Evolutionary conservation across 2,797 vertebrate genomes (phyloP).

Genomic region (Eupleurogrammus muticus): DNA sequence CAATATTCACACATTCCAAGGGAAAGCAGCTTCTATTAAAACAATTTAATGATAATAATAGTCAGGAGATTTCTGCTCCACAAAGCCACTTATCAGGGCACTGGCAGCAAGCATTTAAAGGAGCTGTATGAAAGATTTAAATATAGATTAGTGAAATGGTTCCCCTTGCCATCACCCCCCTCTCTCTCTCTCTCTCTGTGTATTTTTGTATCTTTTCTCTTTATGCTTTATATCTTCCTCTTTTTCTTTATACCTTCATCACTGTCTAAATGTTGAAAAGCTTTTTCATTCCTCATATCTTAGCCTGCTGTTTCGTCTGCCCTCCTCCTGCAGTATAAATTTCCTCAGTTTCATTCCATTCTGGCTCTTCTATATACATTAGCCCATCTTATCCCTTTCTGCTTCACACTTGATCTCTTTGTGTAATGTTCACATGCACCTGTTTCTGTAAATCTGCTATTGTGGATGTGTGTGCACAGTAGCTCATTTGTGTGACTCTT

Average conservation of each 20-base stretch:
- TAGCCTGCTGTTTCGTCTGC: conserved; percentile 35
- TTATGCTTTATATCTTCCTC: conserved; percentile 29
- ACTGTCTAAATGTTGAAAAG: conserved; percentile 21
- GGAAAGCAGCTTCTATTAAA: conserved; percentile 61
- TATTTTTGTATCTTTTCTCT: conserved; percentile 47
- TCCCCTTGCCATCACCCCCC: conserved; percentile 13
- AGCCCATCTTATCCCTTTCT: conserved; percentile 56
- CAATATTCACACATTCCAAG: conserved; percentile 50
- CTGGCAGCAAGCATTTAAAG: conserved; percentile 68
- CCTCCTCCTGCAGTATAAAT: conserved; percentile 41
- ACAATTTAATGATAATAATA: conserved; percentile 71
- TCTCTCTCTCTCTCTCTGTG: conserved; percentile 27
- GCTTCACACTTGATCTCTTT: conserved; percentile 58
- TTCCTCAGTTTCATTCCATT: conserved; percentile 50
- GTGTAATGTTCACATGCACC: conserved; percentile 35
- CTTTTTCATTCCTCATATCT: conserved; percentile 44
- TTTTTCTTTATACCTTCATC: conserved; percentile 36
- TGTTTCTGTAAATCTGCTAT: conserved; percentile 60
- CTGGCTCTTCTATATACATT: conserved; percentile 40
- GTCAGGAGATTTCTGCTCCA: conserved; percentile 62
- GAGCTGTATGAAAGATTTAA: conserved; percentile 69
- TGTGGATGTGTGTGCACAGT: conserved; percentile 32
- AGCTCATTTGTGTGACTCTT: conserved; percentile 56
- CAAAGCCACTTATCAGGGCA: conserved; percentile 76
- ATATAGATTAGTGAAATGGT: conserved; percentile 65